phyloP scores from a whole-genome alignment of 2,797 vertebrate genomes.

The Pygocentrus nattereri region DNA sequence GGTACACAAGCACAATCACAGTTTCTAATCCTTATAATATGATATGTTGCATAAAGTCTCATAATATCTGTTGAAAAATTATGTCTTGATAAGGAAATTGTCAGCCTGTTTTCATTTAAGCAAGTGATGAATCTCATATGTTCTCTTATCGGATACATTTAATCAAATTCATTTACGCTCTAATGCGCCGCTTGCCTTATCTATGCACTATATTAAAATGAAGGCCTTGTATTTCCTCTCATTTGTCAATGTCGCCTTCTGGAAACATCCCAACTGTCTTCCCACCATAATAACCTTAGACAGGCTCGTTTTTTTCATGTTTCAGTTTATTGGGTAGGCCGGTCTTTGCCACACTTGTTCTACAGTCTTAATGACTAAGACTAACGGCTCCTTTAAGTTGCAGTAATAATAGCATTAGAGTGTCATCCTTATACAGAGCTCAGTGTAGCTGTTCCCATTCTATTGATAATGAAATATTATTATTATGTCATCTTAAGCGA shows the following conservation, averaged over 20 bases:
- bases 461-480: conserved; percentile 2
- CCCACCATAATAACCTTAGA: neutral
- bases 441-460: conserved; percentile 4
- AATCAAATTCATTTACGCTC: neutral
- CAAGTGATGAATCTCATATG: neutral
- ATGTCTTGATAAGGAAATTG: no score
- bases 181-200: neutral
- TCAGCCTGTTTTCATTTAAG: no score
- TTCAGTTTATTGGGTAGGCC: neutral
- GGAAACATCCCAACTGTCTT: neutral
- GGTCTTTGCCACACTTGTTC: neutral
- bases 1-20: neutral
- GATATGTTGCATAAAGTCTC: neutral
- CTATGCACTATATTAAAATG: neutral
- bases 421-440: neutral
- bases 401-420: conserved; percentile 13
- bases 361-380: neutral
- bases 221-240: neutral
- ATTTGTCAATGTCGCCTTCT: neutral
- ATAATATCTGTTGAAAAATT: neutral
- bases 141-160: neutral
- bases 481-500: conserved; percentile 4
- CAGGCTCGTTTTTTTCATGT: conserved; percentile 5
- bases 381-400: neutral
- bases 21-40: neutral